Conservation (phyloP, 2,797 vertebrate genomes). For the Pteronotus mesoamericanus region DNA sequence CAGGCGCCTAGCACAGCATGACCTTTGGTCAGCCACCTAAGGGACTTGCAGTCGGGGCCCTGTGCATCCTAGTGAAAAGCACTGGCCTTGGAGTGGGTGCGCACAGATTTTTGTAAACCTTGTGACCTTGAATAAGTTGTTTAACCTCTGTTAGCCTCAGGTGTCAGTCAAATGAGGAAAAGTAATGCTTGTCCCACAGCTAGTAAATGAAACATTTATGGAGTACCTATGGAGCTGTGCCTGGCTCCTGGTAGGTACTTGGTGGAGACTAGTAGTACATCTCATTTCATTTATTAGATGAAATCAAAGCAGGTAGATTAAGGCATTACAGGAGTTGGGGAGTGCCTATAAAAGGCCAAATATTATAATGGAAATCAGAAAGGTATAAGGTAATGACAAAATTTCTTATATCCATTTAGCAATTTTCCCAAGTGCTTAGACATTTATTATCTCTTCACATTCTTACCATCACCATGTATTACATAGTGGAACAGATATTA, state of each 20-base stretch:
- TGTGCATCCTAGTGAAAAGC: not conserved
- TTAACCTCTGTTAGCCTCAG: not conserved
- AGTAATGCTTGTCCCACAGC: not conserved
- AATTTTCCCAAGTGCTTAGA: not conserved
- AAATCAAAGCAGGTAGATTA: not conserved
- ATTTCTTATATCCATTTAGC: not conserved
- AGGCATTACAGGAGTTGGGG: not conserved
- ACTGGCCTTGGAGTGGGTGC: not conserved
- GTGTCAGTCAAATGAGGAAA: not conserved
- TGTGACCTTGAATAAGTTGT: not conserved
- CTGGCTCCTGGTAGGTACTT: not conserved
- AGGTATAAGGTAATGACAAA: not conserved
- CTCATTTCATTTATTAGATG: not conserved
- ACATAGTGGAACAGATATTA: not conserved
- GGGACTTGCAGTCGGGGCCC: too few relatives aligned
- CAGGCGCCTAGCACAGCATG: rapidly evolving
- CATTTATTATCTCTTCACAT: not conserved
- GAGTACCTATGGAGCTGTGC: not conserved
- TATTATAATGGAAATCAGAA: not conserved
- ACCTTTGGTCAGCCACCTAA: not conserved
- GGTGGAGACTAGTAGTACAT: not conserved
- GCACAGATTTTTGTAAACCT: not conserved
- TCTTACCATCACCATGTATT: not conserved
- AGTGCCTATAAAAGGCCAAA: not conserved
- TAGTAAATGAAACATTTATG: not conserved